Evolutionary conservation across 2,888 invertebrate genomes (phyloP).

Genomic region (Willowsia nigromaculata): DNA sequence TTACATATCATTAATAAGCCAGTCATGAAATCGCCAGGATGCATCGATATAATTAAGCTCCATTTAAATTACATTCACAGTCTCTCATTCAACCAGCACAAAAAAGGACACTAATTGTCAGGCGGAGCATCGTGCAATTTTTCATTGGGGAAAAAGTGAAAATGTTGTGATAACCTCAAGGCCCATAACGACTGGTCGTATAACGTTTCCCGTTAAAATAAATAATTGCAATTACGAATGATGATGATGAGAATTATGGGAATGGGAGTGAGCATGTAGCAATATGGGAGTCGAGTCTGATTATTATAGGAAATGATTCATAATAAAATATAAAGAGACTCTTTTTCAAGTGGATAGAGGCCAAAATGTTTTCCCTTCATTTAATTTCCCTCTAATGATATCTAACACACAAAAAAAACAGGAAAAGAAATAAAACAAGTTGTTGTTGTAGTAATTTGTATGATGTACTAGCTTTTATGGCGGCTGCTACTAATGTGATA

Average conservation of each 20-base stretch:
- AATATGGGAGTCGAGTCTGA: not conserved
- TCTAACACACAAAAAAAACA: conserved; percentile 26
- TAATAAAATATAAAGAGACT: not conserved
- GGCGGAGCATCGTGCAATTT: too few species aligned
- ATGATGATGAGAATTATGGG: not conserved
- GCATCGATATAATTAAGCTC: too few species aligned
- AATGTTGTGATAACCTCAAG: too few species aligned
- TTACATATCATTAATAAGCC: too few species aligned
- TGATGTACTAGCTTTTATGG: not conserved
- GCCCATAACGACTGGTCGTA: too few species aligned
- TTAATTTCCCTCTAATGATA: conserved; percentile 61
- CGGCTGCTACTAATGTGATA: not conserved
- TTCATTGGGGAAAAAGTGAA: too few species aligned
- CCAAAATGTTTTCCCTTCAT: conserved; percentile 53
- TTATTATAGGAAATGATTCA: conserved; percentile 23
- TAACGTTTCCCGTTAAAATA: not conserved
- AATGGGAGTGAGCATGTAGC: conserved; percentile 8
- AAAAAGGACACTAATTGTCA: too few species aligned
- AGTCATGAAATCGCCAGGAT: too few species aligned
- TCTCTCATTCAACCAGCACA: too few species aligned
- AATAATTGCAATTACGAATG: not conserved
- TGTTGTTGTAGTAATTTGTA: not conserved
- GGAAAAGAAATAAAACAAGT: not conserved
- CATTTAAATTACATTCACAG: too few species aligned
- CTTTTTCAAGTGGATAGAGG: not conserved